Evolutionary conservation across 2,113 vertebrate species (phyloP), one percentile per base, ranked within the genome.

Genomic region (Caloenas nicobarica): DNA sequence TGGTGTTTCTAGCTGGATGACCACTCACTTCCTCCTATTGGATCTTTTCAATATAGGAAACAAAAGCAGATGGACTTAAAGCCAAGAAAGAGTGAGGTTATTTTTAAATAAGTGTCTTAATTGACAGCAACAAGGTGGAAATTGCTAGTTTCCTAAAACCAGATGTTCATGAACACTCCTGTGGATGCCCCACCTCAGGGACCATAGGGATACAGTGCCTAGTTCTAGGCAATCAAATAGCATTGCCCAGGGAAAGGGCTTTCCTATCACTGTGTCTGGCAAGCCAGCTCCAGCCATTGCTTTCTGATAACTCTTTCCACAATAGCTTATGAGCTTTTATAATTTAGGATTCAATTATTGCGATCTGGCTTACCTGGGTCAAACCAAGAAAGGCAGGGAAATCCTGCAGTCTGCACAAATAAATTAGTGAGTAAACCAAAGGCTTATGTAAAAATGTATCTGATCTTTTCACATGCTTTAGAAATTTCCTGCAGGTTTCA

Each of bases 1-100:
- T 74, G 33, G 76, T 88, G 58, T 94, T 95, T 91, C 81, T 72
- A 84, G 72, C 56, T 81, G 56, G 51, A 60, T 93, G 90, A 90
- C 62, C 85, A 95, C 79, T 46, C 76, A 51, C 85, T 94, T 95
- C 76, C 79, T 93, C 64, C 54, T 87, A 24, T 85, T 73, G 51
- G 56, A 88, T 83, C 51, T 56, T 88, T 26, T 81, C 81, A 91
- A 80, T 68, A 23, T 28, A 93, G 38, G 72, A 90, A 91, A 91
- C 46, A 64, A 80, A 86, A 71, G 40, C 87, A 81, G 66, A 81
- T 4, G 12, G 34, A 73, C 46, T 88, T 68, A 70, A 88, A 83
- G 51, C 34, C 86, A 88, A 93, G 71, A 77, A 95, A 91, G 23
- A 83, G 28, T n/a, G 36, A 68, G 77, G 16, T 74, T 86, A 81